Base-by-base conservation (phyloP, 2,797 vertebrate species). In the Alca torda region DNA sequence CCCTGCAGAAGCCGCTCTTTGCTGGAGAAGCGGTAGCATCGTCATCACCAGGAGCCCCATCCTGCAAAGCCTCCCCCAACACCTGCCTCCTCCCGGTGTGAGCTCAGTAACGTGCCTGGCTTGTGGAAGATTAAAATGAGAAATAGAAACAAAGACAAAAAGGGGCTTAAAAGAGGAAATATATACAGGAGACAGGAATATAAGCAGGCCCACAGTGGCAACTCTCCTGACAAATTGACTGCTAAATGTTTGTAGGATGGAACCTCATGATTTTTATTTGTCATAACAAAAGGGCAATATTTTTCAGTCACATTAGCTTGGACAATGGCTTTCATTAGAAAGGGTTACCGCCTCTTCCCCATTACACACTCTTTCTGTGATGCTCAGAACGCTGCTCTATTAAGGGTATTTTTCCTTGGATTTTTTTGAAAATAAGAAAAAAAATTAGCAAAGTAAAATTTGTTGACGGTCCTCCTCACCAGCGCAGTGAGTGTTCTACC, bases 371-470 rank as follows among this genome's bases (percentile, higher is more conserved):
- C 84, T 84, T 87, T 54, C 94, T 80, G 39, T 16, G 28, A 90
- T 48, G 80, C 86, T 96, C 76, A 19, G 81, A 97, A 97, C 96
- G 98, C 96, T 97, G 97, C 31, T 15, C 85, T 95, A 92, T 85
- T 97, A 94, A 95, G 81, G 10, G 4, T 6, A 90, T 94, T 97
- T 74, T 23, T 89, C 61, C 96, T 92, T 93, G 35, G 28, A 85
- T 94, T 97, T 95, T 95, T 97, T 93, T 97, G 83, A 96, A 98
- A 94, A 97, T 97, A 97, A 91, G 89, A 97, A 98, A 98, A 41
- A 98, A 98, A 98, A 98, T 98, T 98, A 98, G 98, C 96, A 93
- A 98, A 98, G 97, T 97, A 98, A 97, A 97, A 98, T 98, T 98
- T 98, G 97, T 98, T 98, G 98, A 97, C 96, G 97, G 91, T 97